Evolutionary conservation across 1,140 invertebrate species (phyloP).

Genomic region (Apis florea): DNA sequence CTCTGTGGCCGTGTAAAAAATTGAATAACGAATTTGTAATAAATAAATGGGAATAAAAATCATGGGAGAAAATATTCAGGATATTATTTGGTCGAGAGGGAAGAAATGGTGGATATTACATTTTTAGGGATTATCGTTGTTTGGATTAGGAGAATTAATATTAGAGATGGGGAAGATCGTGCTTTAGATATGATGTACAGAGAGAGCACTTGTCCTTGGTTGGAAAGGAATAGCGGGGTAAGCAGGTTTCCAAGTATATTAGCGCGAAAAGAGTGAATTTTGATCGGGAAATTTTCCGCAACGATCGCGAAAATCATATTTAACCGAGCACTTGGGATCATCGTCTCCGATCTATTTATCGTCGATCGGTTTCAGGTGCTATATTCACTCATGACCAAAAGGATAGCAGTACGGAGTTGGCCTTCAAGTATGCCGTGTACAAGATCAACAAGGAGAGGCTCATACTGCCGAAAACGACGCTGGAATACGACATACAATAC

Average conservation of each 20-base stretch:
- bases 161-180: not conserved
- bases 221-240: conserved; percentile 22
- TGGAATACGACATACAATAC: conserved; percentile 85
- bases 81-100: too few species aligned
- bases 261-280: conserved; percentile 39
- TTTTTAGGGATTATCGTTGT: not conserved
- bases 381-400: conserved; percentile 85
- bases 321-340: conserved; percentile 27
- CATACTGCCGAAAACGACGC: conserved; percentile 84
- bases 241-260: conserved; percentile 44
- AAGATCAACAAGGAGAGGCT: conserved; percentile 84
- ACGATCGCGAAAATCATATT: conserved; percentile 31
- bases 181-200: not conserved
- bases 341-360: not conserved
- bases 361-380: conserved; percentile 79
- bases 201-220: conserved; percentile 32
- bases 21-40: too few species aligned
- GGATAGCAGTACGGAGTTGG: conserved; percentile 83
- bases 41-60: too few species aligned
- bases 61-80: too few species aligned
- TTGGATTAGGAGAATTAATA: not conserved
- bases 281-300: conserved; percentile 37
- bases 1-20: not conserved
- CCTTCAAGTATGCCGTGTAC: conserved; percentile 86
- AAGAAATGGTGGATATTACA: not conserved